Base-by-base conservation (phyloP, 64 coral and sea anemone genomes). In the Acropora yongei region DNA sequence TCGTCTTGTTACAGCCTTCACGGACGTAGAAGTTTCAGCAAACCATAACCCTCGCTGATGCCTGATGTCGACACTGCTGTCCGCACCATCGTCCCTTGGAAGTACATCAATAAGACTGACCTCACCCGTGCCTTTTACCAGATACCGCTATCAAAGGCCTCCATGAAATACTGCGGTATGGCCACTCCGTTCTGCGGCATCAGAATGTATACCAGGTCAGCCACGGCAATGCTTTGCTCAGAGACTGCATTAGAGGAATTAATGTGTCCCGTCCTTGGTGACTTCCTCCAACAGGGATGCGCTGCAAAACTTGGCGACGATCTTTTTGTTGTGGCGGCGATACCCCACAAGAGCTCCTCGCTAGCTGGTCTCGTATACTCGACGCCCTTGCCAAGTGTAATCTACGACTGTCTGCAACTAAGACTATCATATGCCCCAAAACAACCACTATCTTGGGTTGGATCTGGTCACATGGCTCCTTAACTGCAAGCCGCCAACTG, bases 1-100 rank as follows among this genome's bases (percentile, higher is more conserved):
- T 66, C 86, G 86, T 47, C 92, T 93, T 18, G 92, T 93, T 14
- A 88, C 92, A 1, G 92, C 92, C 4, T 93, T 93, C 74, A 44
- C 75, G 6, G 76, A 93, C 7, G 91, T 93, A 76, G 50, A 4
- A 60, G 66, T 4, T 93, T 87, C 50, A 80, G 55, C 82, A 93
- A 88, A 87, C 91, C 84, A 65, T 84, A 93, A 61, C 91, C 91
- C 49, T 93, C 77, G 0, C 39, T 88, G 65, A 41, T 93, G 46
- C 84, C 84, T 13, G 84, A 93, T 8, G 90, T 86, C 17, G 90
- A 92, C 63, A 46, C 75, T 40, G 78, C 90, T 45, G 30, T 92
- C 18, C 82, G 82, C 10, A 72, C 30, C 51, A 86, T 92, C 16
- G 82, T 73, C 18, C 80, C 74, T 9, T 88, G 71, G 86, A 88